A percentile compares a stretch with the other conserved stretches of the same genome.
Evolutionary conservation across 1,140 invertebrate genomes (phyloP).

Genomic region (Mamestra configurata): DNA sequence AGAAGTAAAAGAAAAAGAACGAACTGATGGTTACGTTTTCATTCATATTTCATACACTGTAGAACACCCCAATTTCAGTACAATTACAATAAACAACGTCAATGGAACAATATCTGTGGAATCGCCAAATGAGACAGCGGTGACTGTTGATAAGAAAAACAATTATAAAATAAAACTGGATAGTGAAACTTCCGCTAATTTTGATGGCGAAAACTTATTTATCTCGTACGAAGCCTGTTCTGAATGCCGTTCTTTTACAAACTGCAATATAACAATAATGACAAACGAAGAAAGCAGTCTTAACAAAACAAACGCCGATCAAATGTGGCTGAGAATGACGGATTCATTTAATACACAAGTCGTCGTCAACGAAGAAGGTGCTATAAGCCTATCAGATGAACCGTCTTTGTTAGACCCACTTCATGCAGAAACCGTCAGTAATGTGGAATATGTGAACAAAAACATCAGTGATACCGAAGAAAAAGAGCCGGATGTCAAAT

Average conservation of each 20-base stretch:
- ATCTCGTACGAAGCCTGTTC: constrained; percentile 71
- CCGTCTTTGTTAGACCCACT: constrained; percentile 52
- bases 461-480: constrained; percentile 34
- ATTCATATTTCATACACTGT: constrained; percentile 83
- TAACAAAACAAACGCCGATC: constrained; percentile 61
- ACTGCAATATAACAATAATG: constrained; percentile 72
- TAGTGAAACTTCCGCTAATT: constrained; percentile 66
- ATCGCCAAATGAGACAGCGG: constrained; percentile 72
- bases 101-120: constrained; percentile 72
- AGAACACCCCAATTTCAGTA: constrained; percentile 88
- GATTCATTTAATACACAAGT: constrained; percentile 79
- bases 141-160: constrained; percentile 71
- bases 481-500: constrained; percentile 52
- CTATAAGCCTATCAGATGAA: constrained; percentile 66
- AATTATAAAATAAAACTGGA: constrained; percentile 73
- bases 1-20: constrained; percentile 50
- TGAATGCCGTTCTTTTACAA: constrained; percentile 69
- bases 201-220: constrained; percentile 71
- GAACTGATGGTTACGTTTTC: constrained; percentile 85
- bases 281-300: constrained; percentile 56
- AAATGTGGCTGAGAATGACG: constrained; percentile 74
- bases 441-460: not conserved
- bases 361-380: constrained; percentile 74
- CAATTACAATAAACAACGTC: constrained; percentile 83
- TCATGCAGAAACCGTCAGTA: not conserved